phyloP scores from a whole-genome alignment of 1,140 invertebrate genomes.

The Drosophila pruinosa region DNA sequence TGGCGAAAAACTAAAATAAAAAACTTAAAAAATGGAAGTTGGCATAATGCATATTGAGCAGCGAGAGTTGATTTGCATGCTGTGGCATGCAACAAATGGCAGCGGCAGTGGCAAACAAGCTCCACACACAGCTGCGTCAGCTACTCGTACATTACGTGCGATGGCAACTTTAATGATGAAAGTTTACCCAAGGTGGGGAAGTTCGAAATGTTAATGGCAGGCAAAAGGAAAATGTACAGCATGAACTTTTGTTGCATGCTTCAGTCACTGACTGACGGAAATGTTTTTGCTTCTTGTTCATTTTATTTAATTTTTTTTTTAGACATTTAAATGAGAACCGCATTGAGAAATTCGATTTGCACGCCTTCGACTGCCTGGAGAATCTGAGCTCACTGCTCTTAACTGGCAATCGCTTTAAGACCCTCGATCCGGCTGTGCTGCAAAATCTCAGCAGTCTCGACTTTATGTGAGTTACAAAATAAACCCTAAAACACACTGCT shows the following conservation, averaged over 20 bases:
- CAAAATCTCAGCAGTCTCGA: constrained; percentile 82
- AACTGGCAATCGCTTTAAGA: constrained; percentile 82
- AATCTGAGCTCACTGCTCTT: constrained; percentile 72
- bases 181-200: constrained; percentile 22
- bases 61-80: constrained; percentile 34
- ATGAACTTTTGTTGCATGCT: neutral
- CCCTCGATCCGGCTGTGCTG: constrained; percentile 82
- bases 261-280: neutral
- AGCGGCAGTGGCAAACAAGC: constrained; percentile 10
- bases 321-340: constrained; percentile 74
- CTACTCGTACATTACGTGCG: constrained; percentile 43
- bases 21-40: neutral
- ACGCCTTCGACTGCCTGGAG: constrained; percentile 72
- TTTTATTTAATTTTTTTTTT: constrained; percentile 9
- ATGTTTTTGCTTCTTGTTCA: neutral
- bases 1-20: constrained; percentile 3
- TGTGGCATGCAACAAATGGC: constrained; percentile 30
- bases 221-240: neutral
- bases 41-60: constrained; percentile 54
- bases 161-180: constrained; percentile 66
- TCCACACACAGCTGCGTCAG: too few species aligned
- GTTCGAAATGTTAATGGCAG: neutral
- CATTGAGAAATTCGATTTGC: constrained; percentile 80
- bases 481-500: neutral
- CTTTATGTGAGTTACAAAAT: constrained; percentile 83